phyloP scores from a whole-genome alignment of 2,797 vertebrate species.

The Leptoclinus maculatus region DNA sequence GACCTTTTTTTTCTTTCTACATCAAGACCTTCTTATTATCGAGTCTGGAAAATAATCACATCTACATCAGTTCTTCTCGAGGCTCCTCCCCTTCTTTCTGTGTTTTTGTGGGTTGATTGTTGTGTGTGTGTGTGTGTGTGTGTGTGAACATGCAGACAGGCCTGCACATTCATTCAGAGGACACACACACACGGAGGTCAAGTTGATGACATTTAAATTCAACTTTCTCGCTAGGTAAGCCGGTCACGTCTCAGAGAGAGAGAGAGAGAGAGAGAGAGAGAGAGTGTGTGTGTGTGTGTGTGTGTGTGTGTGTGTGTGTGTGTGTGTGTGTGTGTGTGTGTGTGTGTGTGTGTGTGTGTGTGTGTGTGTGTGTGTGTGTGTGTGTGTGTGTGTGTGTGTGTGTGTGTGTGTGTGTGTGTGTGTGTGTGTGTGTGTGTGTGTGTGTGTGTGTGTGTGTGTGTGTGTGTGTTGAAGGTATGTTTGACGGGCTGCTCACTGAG shows the following conservation, averaged over 20 bases:
- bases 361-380: background rate
- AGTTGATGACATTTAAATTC: slow-evolving; percentile 10
- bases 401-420: background rate
- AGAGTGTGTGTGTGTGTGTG: background rate
- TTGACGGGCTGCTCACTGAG: slow-evolving; percentile 34
- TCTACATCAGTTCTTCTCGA: slow-evolving; percentile 4
- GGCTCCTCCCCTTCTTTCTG: background rate
- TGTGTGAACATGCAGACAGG: background rate
- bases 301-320: background rate
- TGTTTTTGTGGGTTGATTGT: background rate
- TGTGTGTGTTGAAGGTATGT: slow-evolving; percentile 22
- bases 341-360: background rate
- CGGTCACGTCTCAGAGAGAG: too few relatives aligned
- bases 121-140: background rate
- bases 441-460: background rate
- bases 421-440: background rate
- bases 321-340: background rate
- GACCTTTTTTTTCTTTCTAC: slow-evolving; percentile 25
- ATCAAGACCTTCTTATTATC: slow-evolving; percentile 27
- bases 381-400: background rate
- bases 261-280: too few relatives aligned
- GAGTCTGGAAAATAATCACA: background rate
- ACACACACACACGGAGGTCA: slow-evolving; percentile 2
- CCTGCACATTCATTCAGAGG: background rate
- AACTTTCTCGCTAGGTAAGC: slow-evolving; percentile 35